Evolutionary conservation across 92 coral and sea anemone genomes (phyloP).

Genomic region (Zoanthus sansibaricus): DNA sequence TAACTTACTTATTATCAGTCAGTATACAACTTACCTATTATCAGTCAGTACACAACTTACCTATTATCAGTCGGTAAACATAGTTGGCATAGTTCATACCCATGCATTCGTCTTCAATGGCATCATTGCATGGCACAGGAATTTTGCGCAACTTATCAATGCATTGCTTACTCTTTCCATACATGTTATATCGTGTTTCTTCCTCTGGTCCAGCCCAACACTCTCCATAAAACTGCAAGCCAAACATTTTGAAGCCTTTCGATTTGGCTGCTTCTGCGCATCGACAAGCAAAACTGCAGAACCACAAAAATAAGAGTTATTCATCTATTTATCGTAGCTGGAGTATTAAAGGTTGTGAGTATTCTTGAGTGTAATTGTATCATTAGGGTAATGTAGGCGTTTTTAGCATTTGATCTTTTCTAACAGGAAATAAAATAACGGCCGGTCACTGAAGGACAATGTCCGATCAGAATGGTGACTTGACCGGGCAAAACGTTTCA

Average conservation of each 20-base stretch:
- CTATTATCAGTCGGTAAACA: background rate
- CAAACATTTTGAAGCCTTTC: constrained; percentile 6
- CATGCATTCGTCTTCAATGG: constrained; percentile 1
- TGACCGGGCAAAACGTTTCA: too few species aligned
- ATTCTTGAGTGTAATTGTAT: too few species aligned
- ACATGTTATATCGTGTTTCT: background rate
- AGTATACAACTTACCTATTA: too few species aligned
- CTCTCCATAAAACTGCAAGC: constrained; percentile 16
- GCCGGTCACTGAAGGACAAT: too few species aligned
- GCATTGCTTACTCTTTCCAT: background rate
- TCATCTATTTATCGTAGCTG: too few species aligned
- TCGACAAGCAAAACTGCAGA: constrained; percentile 9
- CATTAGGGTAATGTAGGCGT: too few species aligned
- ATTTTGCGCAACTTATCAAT: background rate
- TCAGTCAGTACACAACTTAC: too few species aligned
- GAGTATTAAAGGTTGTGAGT: too few species aligned
- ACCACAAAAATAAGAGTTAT: background rate
- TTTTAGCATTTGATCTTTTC: too few species aligned
- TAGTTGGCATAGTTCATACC: background rate
- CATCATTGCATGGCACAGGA: background rate
- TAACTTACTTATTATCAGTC: too few species aligned
- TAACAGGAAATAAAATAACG: too few species aligned
- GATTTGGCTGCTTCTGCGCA: constrained; percentile 18
- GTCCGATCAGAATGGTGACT: too few species aligned
- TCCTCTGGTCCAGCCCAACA: constrained; percentile 24